A percentile compares a stretch with the other conserved stretches of the same genome.
Evolutionary conservation across 2,888 invertebrate species (phyloP).

Genomic region (Stenodema calcarata): DNA sequence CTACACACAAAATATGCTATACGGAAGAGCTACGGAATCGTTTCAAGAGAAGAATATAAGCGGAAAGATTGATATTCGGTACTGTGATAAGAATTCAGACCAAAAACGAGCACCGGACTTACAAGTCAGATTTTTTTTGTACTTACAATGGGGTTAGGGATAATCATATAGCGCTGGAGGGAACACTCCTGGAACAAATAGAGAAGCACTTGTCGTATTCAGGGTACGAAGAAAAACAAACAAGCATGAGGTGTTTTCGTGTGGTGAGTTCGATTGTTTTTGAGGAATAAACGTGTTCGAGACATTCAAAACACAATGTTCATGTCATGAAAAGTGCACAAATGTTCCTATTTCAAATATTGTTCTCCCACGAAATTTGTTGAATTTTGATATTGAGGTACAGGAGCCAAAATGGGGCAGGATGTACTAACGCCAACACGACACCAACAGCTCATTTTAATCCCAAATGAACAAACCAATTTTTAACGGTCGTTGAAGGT

Average conservation of each 20-base stretch:
- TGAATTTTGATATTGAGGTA: too few relatives aligned
- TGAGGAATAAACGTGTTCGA: too few relatives aligned
- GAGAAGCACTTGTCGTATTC: conserved; percentile 19
- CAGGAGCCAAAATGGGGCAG: too few relatives aligned
- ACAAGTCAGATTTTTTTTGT: not conserved
- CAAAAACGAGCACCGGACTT: not conserved
- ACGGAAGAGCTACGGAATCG: not conserved
- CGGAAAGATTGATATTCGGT: not conserved
- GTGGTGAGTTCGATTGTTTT: not conserved
- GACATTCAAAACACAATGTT: too few relatives aligned
- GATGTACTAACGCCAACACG: too few relatives aligned
- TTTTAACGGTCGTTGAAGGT: too few relatives aligned
- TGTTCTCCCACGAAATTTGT: too few relatives aligned
- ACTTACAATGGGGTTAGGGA: conserved; percentile 43
- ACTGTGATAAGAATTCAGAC: not conserved
- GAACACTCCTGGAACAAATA: conserved; percentile 45
- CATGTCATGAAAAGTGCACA: too few relatives aligned
- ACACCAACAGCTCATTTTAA: too few relatives aligned
- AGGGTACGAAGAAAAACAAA: not conserved
- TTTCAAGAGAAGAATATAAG: not conserved
- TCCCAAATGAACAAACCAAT: too few relatives aligned
- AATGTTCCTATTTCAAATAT: too few relatives aligned
- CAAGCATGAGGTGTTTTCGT: not conserved
- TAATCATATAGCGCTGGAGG: conserved; percentile 46
- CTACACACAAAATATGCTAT: not conserved